These are phyloP conservation scores for Hydrozoanthus tunicans DNA, from an alignment of 64 coral and sea anemone species.

Conservation along the genomic window DNA sequence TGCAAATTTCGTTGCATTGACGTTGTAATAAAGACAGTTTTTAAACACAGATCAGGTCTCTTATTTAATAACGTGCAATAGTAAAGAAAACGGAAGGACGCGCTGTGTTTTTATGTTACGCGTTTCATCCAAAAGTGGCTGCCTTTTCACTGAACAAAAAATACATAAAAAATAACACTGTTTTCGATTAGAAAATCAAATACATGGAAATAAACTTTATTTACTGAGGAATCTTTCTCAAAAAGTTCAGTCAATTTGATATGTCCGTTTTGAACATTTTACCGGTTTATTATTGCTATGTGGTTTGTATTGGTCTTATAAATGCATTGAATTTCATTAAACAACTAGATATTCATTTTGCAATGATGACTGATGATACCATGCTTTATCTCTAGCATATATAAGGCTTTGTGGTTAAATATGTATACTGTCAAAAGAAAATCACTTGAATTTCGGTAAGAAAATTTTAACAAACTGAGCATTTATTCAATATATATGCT, in stretches of 20 bases:
- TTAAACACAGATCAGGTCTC: no score
- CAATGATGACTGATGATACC: no score
- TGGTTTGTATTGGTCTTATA: neutral
- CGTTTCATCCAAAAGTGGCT: constrained; percentile 7
- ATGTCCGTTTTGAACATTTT: constrained; percentile 4
- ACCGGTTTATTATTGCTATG: neutral
- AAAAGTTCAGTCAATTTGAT: constrained; percentile 6
- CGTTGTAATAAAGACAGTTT: constrained; percentile 21
- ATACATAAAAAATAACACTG: neutral
- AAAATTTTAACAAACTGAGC: no score
- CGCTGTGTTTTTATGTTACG: neutral
- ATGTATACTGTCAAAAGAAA: no score
- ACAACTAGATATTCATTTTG: no score
- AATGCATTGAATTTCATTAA: no score
- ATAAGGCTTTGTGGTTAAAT: no score
- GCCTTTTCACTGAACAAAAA: constrained; percentile 1
- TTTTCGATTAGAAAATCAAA: constrained; percentile 6
- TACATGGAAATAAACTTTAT: neutral
- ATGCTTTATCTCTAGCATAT: no score
- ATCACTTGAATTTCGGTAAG: no score
- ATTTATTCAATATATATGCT: no score
- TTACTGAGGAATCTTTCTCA: neutral
- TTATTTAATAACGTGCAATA: neutral
- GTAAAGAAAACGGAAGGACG: neutral
- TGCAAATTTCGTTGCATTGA: neutral